Evolutionary conservation across 2,797 vertebrate genomes (phyloP).

Genomic region (Gallinago stenura): DNA sequence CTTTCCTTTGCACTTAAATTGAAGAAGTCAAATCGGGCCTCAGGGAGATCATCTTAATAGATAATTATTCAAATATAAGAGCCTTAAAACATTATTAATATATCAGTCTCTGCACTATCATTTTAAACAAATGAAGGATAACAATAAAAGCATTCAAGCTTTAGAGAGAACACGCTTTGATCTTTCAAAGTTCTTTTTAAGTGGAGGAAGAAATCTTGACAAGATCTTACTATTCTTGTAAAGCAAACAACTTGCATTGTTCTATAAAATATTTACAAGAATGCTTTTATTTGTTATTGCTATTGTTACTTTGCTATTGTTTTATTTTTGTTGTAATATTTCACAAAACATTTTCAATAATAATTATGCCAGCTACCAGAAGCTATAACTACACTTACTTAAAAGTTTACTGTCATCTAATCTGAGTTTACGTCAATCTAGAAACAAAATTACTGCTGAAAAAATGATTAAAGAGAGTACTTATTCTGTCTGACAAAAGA

Average conservation of each 20-base stretch:
- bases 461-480: neutral
- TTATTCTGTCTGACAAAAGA: neutral
- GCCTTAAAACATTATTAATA: constrained; percentile 8
- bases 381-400: neutral
- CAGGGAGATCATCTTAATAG: constrained; percentile 14
- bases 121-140: constrained; percentile 1
- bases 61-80: neutral
- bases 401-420: neutral
- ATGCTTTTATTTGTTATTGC: neutral
- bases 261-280: neutral
- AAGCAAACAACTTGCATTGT: constrained; percentile 8
- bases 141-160: neutral
- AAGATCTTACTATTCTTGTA: neutral
- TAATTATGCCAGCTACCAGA: neutral
- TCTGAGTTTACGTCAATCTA: neutral
- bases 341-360: neutral
- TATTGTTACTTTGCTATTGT: neutral
- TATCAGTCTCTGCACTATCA: neutral
- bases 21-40: neutral
- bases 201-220: neutral
- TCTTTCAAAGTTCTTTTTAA: neutral
- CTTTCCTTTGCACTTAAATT: neutral
- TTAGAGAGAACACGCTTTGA: neutral
- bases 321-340: neutral
- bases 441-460: neutral